These are phyloP conservation scores for Liolophura sinensis DNA, from an alignment of 1,140 invertebrate species.

Conservation along the genomic window DNA sequence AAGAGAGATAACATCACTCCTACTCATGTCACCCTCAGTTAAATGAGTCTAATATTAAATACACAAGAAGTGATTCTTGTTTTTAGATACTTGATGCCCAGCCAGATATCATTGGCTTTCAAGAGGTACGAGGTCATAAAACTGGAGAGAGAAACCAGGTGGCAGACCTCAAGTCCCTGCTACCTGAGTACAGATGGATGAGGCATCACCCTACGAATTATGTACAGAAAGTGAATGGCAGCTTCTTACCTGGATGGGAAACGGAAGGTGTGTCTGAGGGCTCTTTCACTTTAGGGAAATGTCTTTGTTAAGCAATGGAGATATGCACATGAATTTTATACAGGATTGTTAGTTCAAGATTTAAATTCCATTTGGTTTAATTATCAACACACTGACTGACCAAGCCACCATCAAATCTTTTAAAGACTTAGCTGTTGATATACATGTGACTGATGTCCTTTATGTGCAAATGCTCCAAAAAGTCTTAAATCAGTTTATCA, in stretches of 20 bases:
- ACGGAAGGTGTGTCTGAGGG: constrained; percentile 36
- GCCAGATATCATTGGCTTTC: constrained; percentile 38
- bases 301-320: too few relatives aligned
- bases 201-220: constrained; percentile 23
- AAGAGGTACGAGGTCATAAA: constrained; percentile 37
- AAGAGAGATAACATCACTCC: not conserved
- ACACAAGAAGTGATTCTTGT: not conserved
- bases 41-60: not conserved
- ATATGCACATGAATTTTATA: too few relatives aligned
- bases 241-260: constrained; percentile 26
- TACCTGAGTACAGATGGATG: constrained; percentile 38
- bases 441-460: too few relatives aligned
- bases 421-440: too few relatives aligned
- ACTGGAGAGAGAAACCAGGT: constrained; percentile 27
- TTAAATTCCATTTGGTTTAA: too few relatives aligned
- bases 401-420: too few relatives aligned
- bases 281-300: too few relatives aligned
- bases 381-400: too few relatives aligned
- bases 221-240: constrained; percentile 22
- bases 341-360: too few relatives aligned
- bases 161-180: constrained; percentile 26
- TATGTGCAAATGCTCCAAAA: too few relatives aligned
- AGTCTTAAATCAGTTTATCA: too few relatives aligned
- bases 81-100: constrained; percentile 30
- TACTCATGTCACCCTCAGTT: not conserved